Percentiles rank a stretch among this genome's conserved stretches.
Conservation (phyloP, 2,888 invertebrate species). For the Copidosoma aretas region DNA sequence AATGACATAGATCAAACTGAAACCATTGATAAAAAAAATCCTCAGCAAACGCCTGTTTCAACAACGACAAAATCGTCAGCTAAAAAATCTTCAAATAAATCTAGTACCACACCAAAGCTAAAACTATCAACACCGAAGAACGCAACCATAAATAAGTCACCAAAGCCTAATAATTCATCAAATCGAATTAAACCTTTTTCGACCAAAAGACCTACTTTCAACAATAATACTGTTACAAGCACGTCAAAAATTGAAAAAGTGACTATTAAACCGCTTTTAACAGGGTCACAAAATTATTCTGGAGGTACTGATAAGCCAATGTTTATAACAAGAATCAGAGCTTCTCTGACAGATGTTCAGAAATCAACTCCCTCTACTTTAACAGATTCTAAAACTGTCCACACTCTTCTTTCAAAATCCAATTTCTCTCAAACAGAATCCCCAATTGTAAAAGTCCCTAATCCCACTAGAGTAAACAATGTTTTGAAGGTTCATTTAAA, state of each 20-base stretch:
- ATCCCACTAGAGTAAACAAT: constrained; percentile 48
- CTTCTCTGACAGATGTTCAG: constrained; percentile 67
- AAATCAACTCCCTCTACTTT: constrained; percentile 57
- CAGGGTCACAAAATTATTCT: constrained; percentile 47
- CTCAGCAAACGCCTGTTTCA: constrained; percentile 4
- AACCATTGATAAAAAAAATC: constrained; percentile 25
- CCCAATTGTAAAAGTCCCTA: constrained; percentile 45
- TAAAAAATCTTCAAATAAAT: constrained; percentile 40
- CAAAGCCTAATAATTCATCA: constrained; percentile 35
- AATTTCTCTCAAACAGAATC: constrained; percentile 35
- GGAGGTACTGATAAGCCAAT: constrained; percentile 51
- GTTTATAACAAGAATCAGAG: constrained; percentile 68
- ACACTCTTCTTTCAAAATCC: constrained; percentile 30
- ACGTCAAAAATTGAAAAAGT: constrained; percentile 59
- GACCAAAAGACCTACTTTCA: constrained; percentile 32
- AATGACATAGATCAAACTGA: constrained; percentile 15
- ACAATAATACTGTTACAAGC: constrained; percentile 44
- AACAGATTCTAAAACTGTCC: constrained; percentile 26
- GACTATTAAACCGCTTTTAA: constrained; percentile 53
- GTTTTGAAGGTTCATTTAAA: constrained; percentile 53
- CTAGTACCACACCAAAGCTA: constrained; percentile 42
- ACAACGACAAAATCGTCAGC: constrained; percentile 37
- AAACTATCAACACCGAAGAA: constrained; percentile 45
- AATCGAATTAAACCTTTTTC: constrained; percentile 43
- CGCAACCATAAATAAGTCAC: constrained; percentile 42